These are phyloP conservation scores for Murina feae DNA, from an alignment of 2,113 vertebrate species.

Conservation along the genomic window DNA sequence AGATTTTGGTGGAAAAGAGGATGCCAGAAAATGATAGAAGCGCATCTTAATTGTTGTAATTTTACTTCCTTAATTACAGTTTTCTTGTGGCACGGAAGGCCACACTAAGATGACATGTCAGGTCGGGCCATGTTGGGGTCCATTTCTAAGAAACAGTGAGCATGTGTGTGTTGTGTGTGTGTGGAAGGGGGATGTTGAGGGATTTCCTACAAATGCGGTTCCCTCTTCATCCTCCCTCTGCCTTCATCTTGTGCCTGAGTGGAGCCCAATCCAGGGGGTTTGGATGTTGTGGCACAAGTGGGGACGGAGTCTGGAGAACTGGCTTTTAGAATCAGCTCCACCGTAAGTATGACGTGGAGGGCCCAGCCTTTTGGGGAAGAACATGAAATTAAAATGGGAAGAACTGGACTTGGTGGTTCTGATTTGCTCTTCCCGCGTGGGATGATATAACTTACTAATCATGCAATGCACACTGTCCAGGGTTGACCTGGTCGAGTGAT, in stretches of 20 bases:
- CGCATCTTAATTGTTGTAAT: neutral
- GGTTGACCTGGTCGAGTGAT: neutral
- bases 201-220: neutral
- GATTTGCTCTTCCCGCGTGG: neutral
- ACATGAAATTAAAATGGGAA: neutral
- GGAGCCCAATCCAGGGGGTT: neutral
- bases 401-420: neutral
- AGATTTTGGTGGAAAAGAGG: neutral
- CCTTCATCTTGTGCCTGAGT: neutral
- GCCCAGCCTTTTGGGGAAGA: neutral
- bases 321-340: neutral
- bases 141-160: neutral
- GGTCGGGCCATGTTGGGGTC: neutral
- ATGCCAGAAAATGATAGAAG: neutral
- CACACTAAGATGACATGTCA: neutral
- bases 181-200: fast-evolving
- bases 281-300: neutral
- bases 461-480: neutral
- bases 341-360: neutral
- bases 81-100: neutral
- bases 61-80: neutral
- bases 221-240: neutral
- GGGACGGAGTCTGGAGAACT: neutral
- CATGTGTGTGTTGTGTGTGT: neutral
- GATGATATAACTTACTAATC: neutral